These are phyloP conservation scores for Coendou prehensilis DNA, from an alignment of 2,797 vertebrate genomes.

Conservation along the genomic window DNA sequence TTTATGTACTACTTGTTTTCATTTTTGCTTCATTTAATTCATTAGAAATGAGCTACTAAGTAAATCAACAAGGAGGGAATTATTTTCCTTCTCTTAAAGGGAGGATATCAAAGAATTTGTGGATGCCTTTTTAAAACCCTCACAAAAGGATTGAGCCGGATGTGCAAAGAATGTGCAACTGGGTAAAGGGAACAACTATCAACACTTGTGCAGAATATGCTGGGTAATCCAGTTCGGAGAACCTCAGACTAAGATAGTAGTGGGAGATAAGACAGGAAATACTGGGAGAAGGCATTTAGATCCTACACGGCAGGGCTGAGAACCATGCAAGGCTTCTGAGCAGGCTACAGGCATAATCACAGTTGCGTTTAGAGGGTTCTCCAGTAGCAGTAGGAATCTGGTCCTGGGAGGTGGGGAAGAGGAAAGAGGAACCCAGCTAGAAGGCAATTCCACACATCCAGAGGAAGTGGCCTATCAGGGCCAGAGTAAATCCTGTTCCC, in stretches of 20 bases:
- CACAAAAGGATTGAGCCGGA: not conserved
- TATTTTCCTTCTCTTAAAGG: not conserved
- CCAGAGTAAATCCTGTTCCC: not conserved
- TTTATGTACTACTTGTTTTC: not conserved
- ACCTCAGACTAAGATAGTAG: not conserved
- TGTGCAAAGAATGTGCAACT: accelerated
- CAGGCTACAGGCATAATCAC: not conserved
- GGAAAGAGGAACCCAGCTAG: no score
- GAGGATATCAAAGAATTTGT: not conserved
- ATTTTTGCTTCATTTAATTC: conserved; percentile 3
- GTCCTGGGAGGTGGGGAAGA: not conserved
- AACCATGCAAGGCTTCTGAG: not conserved
- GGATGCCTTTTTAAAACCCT: not conserved
- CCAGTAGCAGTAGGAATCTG: not conserved
- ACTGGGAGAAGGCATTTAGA: not conserved
- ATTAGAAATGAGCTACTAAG: not conserved
- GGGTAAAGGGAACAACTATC: not conserved
- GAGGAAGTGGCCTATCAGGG: not conserved
- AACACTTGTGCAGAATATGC: not conserved
- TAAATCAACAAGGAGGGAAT: not conserved
- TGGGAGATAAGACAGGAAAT: not conserved
- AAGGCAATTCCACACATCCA: not conserved
- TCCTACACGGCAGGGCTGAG: no score
- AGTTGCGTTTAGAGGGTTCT: not conserved
- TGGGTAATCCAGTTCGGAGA: not conserved